A percentile compares a stretch with the other conserved stretches of the same genome.
Evolutionary conservation across 2,888 invertebrate species (phyloP).

Genomic region (Tuta absoluta): DNA sequence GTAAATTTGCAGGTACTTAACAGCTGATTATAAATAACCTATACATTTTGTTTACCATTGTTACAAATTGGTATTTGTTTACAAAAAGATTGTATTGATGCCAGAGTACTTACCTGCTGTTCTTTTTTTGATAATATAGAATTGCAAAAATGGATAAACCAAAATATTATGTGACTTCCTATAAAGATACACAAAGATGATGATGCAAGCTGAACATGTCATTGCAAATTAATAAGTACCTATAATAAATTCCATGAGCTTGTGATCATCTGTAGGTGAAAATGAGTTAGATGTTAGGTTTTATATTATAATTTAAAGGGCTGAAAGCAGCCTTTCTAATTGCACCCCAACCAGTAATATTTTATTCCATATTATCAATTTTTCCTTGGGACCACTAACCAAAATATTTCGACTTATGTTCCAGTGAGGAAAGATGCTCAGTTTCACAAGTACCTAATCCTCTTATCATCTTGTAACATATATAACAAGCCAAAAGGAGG

Average conservation of each 20-base stretch:
- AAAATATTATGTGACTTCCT: not conserved
- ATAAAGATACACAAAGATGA: not conserved
- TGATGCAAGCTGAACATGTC: slow-evolving; percentile 16
- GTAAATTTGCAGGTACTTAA: slow-evolving; percentile 21
- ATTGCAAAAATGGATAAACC: not conserved
- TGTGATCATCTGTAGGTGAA: not conserved
- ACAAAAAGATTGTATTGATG: not conserved
- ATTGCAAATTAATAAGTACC: not conserved
- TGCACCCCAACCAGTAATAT: too few species aligned
- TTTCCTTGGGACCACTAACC: too few species aligned
- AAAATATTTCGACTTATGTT: too few species aligned
- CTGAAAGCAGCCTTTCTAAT: not conserved
- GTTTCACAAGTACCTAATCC: too few species aligned
- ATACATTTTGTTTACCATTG: slow-evolving; percentile 27
- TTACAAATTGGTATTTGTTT: slow-evolving; percentile 10
- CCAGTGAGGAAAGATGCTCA: too few species aligned
- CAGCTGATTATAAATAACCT: slow-evolving; percentile 33
- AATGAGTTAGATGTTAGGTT: not conserved
- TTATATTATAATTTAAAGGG: not conserved
- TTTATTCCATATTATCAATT: too few species aligned
- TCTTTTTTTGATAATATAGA: not conserved
- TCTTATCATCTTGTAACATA: too few species aligned
- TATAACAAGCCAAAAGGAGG: too few species aligned
- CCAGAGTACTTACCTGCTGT: not conserved
- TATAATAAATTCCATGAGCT: not conserved